Percentiles rank a stretch among this genome's conserved stretches.
phyloP scores from a whole-genome alignment of 2,888 invertebrate species.

The Nomada goodeniana region DNA sequence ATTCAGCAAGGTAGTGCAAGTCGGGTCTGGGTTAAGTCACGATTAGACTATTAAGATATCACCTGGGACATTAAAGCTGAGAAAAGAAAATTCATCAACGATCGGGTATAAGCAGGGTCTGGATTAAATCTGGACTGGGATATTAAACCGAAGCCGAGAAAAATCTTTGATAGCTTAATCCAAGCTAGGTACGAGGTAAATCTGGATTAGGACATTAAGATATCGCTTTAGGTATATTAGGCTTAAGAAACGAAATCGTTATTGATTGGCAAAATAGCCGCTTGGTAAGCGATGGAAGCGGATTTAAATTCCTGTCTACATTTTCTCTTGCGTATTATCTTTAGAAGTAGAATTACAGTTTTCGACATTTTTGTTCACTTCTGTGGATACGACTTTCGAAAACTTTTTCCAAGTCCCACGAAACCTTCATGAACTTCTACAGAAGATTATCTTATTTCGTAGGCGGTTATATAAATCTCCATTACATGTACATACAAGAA shows the following conservation, averaged over 20 bases:
- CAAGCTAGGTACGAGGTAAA: not conserved
- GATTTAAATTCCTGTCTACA: not conserved
- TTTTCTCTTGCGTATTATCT: not conserved
- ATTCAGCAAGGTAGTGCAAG: not conserved
- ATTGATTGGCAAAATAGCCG: not conserved
- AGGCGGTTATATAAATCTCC: too few relatives aligned
- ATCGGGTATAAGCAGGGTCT: not conserved
- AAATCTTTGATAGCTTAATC: not conserved
- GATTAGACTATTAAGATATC: not conserved
- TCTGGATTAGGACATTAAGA: not conserved
- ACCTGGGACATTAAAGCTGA: not conserved
- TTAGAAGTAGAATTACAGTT: too few relatives aligned
- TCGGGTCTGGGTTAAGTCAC: not conserved
- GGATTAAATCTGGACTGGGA: not conserved
- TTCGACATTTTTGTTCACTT: too few relatives aligned
- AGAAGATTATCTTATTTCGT: too few relatives aligned
- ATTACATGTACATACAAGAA: too few relatives aligned
- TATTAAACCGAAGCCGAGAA: not conserved
- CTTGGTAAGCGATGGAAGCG: not conserved
- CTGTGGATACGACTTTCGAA: too few relatives aligned
- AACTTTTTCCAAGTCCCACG: too few relatives aligned
- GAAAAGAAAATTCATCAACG: not conserved
- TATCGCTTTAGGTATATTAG: not conserved
- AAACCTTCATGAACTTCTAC: too few relatives aligned
- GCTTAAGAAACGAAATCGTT: conserved; percentile 3